These are phyloP conservation scores for Augochlorella aurata DNA, from an alignment of 2,888 invertebrate species.

Conservation along the genomic window DNA sequence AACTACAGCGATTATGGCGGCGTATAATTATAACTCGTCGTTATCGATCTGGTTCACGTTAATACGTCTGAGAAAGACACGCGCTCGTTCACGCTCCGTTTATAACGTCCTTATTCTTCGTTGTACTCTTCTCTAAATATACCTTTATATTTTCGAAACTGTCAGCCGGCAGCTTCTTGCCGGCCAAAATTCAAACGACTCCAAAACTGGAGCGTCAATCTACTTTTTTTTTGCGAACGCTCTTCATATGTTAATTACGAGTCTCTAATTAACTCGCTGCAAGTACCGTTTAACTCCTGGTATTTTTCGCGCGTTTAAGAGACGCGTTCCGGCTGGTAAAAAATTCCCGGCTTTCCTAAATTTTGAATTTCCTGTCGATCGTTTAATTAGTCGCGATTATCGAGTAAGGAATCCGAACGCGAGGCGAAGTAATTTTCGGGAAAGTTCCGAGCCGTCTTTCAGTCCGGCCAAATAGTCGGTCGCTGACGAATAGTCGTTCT, in stretches of 20 bases:
- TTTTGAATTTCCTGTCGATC: neutral
- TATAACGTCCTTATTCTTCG: neutral
- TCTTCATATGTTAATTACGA: neutral
- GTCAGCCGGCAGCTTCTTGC: neutral
- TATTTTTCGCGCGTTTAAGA: neutral
- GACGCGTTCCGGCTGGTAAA: neutral
- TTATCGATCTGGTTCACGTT: neutral
- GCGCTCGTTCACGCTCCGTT: neutral
- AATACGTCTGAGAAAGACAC: neutral
- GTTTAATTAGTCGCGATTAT: neutral
- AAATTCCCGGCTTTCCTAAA: neutral
- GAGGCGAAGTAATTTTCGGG: neutral
- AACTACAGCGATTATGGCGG: too few species aligned
- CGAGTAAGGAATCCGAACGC: neutral
- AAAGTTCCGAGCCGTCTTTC: neutral
- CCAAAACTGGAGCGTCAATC: neutral
- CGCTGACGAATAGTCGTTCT: neutral
- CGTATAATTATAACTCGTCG: constrained; percentile 1
- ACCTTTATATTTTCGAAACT: too few species aligned
- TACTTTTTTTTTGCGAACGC: neutral
- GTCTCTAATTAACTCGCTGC: neutral
- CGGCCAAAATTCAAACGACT: neutral
- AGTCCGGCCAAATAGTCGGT: neutral
- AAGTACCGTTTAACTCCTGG: neutral
- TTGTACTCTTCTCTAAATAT: neutral